Conservation (phyloP, 2,888 invertebrate species). For the Bellardia pandia region DNA sequence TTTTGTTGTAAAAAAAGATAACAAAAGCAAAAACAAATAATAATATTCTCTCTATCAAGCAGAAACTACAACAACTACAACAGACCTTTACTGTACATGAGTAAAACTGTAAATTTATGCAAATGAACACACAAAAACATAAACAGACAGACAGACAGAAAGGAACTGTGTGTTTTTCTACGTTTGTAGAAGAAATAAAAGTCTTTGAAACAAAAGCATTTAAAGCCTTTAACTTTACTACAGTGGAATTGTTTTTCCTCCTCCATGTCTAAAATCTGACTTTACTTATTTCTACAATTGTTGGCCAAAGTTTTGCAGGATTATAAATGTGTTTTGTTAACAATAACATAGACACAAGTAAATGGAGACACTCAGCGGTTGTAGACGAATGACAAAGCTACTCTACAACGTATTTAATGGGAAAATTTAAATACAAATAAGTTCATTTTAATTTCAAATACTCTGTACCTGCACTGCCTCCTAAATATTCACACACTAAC, state of each 20-base stretch:
- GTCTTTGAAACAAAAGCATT: slow-evolving; percentile 6
- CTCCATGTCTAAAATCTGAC: neutral
- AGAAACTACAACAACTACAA: neutral
- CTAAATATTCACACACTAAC: too few relatives aligned
- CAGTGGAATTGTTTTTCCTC: neutral
- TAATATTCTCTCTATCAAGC: slow-evolving; percentile 8
- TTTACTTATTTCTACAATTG: neutral
- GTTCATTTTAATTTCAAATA: too few relatives aligned
- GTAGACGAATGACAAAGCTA: neutral
- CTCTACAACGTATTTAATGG: neutral
- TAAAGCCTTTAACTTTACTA: slow-evolving; percentile 10
- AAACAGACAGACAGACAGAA: slow-evolving; percentile 14
- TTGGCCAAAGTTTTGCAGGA: neutral
- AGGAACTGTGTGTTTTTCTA: neutral
- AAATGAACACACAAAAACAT: slow-evolving; percentile 31
- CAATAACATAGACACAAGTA: neutral
- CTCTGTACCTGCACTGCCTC: too few relatives aligned
- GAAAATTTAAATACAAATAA: too few relatives aligned
- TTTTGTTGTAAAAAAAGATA: slow-evolving; percentile 5
- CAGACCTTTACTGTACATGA: neutral
- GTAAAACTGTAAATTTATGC: slow-evolving; percentile 61
- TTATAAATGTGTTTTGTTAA: neutral
- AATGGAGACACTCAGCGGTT: neutral
- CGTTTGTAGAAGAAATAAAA: slow-evolving; percentile 16
- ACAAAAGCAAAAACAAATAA: neutral